Evolutionary conservation across 2,113 vertebrate genomes (phyloP), one percentile per base, ranked within the genome.

Genomic region (Stigmatopora nigra): DNA sequence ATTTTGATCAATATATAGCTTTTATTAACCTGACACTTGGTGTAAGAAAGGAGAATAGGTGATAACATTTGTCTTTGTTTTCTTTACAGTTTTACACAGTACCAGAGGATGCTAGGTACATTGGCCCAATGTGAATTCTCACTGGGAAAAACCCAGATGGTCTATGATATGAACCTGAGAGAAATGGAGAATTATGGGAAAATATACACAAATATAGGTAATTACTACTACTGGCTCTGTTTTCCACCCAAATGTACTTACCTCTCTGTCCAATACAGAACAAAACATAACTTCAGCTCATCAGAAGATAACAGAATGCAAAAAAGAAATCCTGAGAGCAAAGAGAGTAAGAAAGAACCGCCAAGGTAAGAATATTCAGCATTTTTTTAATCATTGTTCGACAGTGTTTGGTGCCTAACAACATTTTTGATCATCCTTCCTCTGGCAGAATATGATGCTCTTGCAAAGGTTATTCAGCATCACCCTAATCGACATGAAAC

Each of bases 151-250:
- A 99, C 97, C 1, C 85, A 98, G 63, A 91, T 98, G 69, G 97
- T 98, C 5, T 97, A 98, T 63, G 92, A 99, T 63, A 99, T 99
- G 97, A 99, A 99, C 84, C 92, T 98, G 47, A 90, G 90, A 74
- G 97, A 99, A 88, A 99, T 99, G 97, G 95, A 98, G 76, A 99
- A 98, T 69, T 99, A 99, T 76, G 97, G 97, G 86, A 94, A 91
- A 84, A 98, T 96, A 77, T 98, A 98, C 76, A 84, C 89, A 46
- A 92, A 96, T 69, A 99, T 99, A 80, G 97, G 97, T 99, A 90
- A 52, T 66, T 68, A 36, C 15, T 56, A 31, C 7, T 19, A 19
- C 9, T 14, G 13, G 44, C 20, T 52, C 2, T 11, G 3, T 53
- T 51, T 9, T 53, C 20, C 51, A 17, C 17, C 1, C 17, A 8